phyloP scores from a whole-genome alignment of 2,888 invertebrate species.

The Nomada ferruginata region DNA sequence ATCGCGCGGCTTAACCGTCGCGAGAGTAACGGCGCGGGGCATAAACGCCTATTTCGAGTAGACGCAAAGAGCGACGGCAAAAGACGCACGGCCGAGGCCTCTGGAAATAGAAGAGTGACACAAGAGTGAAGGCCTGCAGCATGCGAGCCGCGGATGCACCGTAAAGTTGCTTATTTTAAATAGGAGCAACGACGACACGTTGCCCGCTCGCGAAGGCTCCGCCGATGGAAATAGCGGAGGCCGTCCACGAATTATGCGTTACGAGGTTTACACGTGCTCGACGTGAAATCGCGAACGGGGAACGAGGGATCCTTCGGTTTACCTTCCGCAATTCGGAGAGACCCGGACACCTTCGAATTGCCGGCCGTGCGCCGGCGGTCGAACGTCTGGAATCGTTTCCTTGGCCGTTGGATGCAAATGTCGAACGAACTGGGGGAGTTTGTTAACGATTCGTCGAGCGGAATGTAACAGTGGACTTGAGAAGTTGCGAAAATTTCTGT shows the following conservation, averaged over 20 bases:
- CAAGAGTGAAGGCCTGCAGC: constrained; percentile 59
- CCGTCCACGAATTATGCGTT: constrained; percentile 28
- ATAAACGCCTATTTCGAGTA: constrained; percentile 35
- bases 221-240: constrained; percentile 58
- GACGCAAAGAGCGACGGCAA: constrained; percentile 28
- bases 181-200: constrained; percentile 40
- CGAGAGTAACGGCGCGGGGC: not conserved
- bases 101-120: constrained; percentile 65
- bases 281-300: not conserved
- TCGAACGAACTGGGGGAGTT: no score
- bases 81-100: constrained; percentile 37
- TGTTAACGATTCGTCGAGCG: no score
- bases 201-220: constrained; percentile 48
- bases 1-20: not conserved
- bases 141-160: constrained; percentile 44
- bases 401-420: not conserved
- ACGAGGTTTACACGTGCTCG: constrained; percentile 20
- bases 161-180: constrained; percentile 61
- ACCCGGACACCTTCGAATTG: not conserved
- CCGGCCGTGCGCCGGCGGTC: not conserved
- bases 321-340: constrained; percentile 33
- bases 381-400: not conserved
- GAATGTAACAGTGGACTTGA: no score
- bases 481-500: no score
- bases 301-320: constrained; percentile 17